Percentiles rank a stretch among this genome's conserved stretches.
These are phyloP conservation scores for Brachystomella parvula DNA, from an alignment of 1,140 invertebrate species.

Conservation along the genomic window DNA sequence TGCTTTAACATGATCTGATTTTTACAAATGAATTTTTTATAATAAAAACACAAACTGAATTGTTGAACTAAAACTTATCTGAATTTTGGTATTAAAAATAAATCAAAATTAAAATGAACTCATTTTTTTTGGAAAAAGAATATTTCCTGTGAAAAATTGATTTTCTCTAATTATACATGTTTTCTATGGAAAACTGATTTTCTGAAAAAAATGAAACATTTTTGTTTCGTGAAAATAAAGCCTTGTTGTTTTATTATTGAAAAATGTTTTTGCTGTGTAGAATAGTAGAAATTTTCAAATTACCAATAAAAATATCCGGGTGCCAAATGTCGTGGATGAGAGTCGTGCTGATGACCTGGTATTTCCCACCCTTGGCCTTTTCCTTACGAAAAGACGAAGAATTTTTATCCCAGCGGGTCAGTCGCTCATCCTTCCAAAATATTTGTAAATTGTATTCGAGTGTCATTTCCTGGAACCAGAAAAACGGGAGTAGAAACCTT, in stretches of 20 bases:
- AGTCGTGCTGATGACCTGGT: not conserved
- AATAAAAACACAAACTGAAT: too few species aligned
- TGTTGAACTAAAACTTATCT: too few species aligned
- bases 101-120: not conserved
- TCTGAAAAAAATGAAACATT: too few species aligned
- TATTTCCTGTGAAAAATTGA: too few species aligned
- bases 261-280: too few species aligned
- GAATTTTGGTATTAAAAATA: not conserved
- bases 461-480: constrained; percentile 7
- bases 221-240: too few species aligned
- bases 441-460: constrained; percentile 6
- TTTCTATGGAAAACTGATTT: too few species aligned
- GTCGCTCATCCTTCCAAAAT: constrained; percentile 3
- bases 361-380: not conserved
- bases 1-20: not conserved
- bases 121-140: too few species aligned
- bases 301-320: constrained; percentile 5
- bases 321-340: not conserved
- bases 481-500: too few species aligned
- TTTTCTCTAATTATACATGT: too few species aligned
- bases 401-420: constrained; percentile 4
- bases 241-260: too few species aligned
- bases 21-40: not conserved
- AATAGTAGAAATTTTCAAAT: too few species aligned
- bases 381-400: not conserved